Base-by-base conservation (phyloP, 2,888 invertebrate genomes). In the Idaea biselata region DNA sequence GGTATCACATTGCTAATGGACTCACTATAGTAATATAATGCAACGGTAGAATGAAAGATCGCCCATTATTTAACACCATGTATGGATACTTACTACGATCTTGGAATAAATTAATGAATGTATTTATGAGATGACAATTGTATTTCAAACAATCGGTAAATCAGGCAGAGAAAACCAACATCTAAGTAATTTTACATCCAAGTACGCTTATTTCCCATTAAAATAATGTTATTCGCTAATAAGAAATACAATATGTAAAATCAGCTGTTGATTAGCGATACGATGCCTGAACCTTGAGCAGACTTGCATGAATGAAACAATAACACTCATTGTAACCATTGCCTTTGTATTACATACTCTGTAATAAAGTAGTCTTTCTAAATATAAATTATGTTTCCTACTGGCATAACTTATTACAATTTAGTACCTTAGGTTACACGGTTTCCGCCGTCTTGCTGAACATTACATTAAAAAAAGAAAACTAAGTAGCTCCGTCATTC, bases 281-380 rank as follows among this genome's bases (percentile, higher is more conserved):
- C 71, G 82, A 82, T 78, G 79, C 78, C 78, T 84, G 86, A 85
- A 83, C 83, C 78, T 76, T 70, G 77, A 70, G 70, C 69, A 74
- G 74, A 68, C 63, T 73, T 70, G 74, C 72, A 78, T 86, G 81
- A 84, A 84, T 83, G 87, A 80, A 86, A 87, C 83, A 85, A 84
- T 80, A 76, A 80, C 75, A 76, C 72, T 78, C 77, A 79, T 83
- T 82, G 79, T 83, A 80, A 63, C 65, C 61, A 63, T 62, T 56
- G 64, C 63, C 61, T 61, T 67, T 67, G 66, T 64, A 58, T 62
- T 56, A 62, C 54, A 54, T 55, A 59, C 59, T 61, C 58, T 60
- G 31, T 56, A 54, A n/a, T 58, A 63, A 58, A 31, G 32, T 32
- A 32, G 32, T 44, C 44, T 14, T 44, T 44, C 44, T 8, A 44